Conservation (phyloP, 30 jellyfish, hydroid and myxozoan genomes). For the Hydractinia echinata region DNA sequence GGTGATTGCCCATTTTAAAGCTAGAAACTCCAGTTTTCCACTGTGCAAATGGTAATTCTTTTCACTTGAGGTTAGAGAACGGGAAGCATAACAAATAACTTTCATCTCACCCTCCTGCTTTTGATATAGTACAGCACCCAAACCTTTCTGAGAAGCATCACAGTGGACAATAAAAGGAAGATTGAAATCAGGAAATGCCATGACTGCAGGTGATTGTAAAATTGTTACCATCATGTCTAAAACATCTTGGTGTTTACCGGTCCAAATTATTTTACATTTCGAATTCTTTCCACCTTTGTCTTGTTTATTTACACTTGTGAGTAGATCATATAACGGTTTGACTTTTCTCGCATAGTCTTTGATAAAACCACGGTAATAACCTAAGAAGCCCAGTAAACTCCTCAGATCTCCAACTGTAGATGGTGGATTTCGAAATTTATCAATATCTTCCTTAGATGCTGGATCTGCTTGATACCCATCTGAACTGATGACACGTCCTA, state of each 20-base stretch:
- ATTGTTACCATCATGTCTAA: no score
- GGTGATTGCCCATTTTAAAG: conserved; percentile 39
- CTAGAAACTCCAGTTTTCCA: conserved; percentile 35
- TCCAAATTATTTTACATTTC: no score
- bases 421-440: not conserved
- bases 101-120: conserved; percentile 21
- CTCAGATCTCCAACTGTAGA: conserved; percentile 37
- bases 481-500: conserved; percentile 38
- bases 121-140: conserved; percentile 36
- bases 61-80: conserved; percentile 32
- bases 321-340: conserved; percentile 22
- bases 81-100: conserved; percentile 41
- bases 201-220: no score
- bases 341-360: conserved; percentile 27
- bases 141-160: conserved; percentile 26
- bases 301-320: not conserved
- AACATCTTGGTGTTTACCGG: no score
- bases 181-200: no score
- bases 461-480: conserved; percentile 35
- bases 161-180: conserved; percentile 16
- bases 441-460: conserved; percentile 23
- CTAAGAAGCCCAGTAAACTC: not conserved
- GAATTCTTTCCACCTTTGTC: no score
- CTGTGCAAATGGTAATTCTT: conserved; percentile 30
- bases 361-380: conserved; percentile 38